These are phyloP conservation scores for Sphenodon punctatus DNA, from an alignment of 2,797 vertebrate genomes.

Conservation along the genomic window DNA sequence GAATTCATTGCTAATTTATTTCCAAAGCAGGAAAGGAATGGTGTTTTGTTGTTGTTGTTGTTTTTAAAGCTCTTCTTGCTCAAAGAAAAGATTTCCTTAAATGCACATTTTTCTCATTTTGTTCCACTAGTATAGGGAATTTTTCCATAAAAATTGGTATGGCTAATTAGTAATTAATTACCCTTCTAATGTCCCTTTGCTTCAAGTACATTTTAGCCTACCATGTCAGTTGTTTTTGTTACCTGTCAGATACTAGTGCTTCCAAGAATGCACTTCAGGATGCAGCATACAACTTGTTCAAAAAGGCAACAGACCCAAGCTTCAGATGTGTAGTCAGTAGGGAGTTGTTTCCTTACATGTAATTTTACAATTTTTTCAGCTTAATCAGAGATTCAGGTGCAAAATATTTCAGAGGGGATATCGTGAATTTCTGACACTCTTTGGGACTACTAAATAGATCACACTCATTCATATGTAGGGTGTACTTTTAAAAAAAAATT, in stretches of 20 bases:
- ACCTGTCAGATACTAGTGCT: neutral
- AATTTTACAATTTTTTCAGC: slow-evolving; percentile 31
- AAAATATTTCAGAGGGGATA: slow-evolving; percentile 24
- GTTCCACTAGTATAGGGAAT: neutral
- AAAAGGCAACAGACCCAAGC: neutral
- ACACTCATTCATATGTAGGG: slow-evolving; percentile 6
- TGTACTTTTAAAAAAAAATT: slow-evolving; percentile 2
- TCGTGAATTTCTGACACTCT: slow-evolving; percentile 6
- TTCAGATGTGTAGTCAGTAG: slow-evolving; percentile 8
- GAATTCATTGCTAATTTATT: neutral
- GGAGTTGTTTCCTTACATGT: slow-evolving; percentile 17
- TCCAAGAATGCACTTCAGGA: neutral
- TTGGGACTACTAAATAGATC: neutral
- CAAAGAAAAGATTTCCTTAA: neutral
- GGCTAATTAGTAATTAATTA: no score
- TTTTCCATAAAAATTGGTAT: neutral
- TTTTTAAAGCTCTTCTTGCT: neutral
- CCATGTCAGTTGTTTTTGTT: neutral
- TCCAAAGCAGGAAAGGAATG: neutral
- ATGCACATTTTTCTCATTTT: neutral
- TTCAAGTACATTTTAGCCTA: neutral
- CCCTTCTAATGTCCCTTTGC: neutral
- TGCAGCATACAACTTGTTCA: neutral
- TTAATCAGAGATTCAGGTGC: slow-evolving; percentile 22
- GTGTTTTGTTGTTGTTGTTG: no score